Conservation (phyloP, 2,888 invertebrate genomes). For the Caenorhabditis japonica region DNA sequence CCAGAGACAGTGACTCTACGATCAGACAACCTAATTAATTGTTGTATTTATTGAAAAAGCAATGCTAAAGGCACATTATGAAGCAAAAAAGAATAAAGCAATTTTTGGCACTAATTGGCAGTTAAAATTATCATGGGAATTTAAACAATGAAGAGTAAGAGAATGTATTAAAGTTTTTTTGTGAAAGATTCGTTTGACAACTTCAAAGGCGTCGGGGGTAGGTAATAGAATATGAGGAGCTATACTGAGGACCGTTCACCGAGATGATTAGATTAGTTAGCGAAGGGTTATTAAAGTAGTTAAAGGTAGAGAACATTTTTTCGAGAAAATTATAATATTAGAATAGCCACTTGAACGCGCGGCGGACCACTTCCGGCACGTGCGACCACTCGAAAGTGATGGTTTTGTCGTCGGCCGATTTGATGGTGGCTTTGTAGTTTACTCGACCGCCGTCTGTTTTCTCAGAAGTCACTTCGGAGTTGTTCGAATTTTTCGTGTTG, state of each 20-base stretch:
- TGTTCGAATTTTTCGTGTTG: slow-evolving; percentile 57
- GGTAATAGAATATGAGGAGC: slow-evolving; percentile 43
- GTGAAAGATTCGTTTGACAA: slow-evolving; percentile 25
- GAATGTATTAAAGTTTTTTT: too few species aligned
- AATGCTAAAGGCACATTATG: slow-evolving; percentile 32
- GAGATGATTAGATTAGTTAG: slow-evolving; percentile 32
- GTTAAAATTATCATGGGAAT: slow-evolving; percentile 34
- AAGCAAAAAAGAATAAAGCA: slow-evolving; percentile 3
- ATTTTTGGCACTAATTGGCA: slow-evolving; percentile 19
- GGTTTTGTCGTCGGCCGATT: slow-evolving; percentile 65
- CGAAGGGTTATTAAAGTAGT: background rate
- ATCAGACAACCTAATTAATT: too few species aligned
- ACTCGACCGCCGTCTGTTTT: slow-evolving; percentile 36
- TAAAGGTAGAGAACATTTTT: slow-evolving; percentile 9
- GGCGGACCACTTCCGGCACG: slow-evolving; percentile 65
- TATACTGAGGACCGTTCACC: slow-evolving; percentile 38
- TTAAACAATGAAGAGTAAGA: slow-evolving; percentile 20
- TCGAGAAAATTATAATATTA: slow-evolving; percentile 38
- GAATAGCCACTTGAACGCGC: slow-evolving; percentile 71
- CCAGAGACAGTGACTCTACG: too few species aligned
- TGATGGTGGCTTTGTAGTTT: slow-evolving; percentile 65
- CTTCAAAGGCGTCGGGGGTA: slow-evolving; percentile 14
- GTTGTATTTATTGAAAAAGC: background rate
- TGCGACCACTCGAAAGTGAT: slow-evolving; percentile 72
- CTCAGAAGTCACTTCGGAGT: slow-evolving; percentile 37